Conservation (phyloP, 2,888 invertebrate species). For the Sisyra terminalis region DNA sequence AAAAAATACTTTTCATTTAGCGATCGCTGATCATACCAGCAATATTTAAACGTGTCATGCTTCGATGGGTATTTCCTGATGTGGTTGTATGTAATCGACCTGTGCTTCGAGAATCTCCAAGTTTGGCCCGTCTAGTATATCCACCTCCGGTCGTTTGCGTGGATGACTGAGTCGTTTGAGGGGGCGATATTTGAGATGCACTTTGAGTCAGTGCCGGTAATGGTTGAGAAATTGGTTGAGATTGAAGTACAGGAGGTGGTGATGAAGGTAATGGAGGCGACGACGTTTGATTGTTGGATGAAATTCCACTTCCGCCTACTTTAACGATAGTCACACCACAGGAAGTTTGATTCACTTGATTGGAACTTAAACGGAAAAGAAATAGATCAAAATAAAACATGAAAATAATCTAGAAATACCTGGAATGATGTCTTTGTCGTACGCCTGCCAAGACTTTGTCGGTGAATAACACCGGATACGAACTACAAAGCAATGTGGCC, state of each 20-base stretch:
- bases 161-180: conserved; percentile 15
- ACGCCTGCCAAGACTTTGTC: conserved; percentile 64
- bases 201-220: conserved; percentile 9
- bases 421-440: conserved; percentile 39
- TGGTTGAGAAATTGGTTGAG: conserved; percentile 6
- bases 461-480: conserved; percentile 64
- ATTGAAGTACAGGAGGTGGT: conserved; percentile 15
- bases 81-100: conserved; percentile 53
- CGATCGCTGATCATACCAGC: conserved; percentile 36
- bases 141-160: conserved; percentile 21
- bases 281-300: conserved; percentile 13
- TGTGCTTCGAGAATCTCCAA: conserved; percentile 61
- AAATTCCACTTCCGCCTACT: conserved; percentile 34
- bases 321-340: conserved; percentile 68
- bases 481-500: conserved; percentile 64
- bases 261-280: conserved; percentile 11
- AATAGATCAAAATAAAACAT: not conserved
- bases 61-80: conserved; percentile 54
- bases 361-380: conserved; percentile 17
- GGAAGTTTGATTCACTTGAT: conserved; percentile 52
- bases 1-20: not conserved
- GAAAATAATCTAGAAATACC: conserved; percentile 16
- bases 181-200: conserved; percentile 11
- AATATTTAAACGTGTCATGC: conserved; percentile 63
- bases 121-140: conserved; percentile 44